Evolutionary conservation across 1,140 invertebrate species (phyloP).

Genomic region (Leptinotarsa texana): DNA sequence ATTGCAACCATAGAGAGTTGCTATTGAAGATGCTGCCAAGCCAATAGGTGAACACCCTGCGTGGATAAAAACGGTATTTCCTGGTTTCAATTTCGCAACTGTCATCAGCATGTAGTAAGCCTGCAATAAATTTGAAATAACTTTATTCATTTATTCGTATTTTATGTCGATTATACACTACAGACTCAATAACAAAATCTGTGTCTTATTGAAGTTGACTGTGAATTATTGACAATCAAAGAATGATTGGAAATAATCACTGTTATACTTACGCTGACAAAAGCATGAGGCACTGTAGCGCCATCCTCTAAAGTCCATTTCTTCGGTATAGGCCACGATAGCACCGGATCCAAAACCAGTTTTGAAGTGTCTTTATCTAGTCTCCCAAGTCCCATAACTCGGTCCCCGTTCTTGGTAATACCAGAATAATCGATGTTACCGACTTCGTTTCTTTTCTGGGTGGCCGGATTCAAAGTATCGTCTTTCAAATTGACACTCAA

Average conservation of each 20-base stretch:
- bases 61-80: constrained; percentile 69
- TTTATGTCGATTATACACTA: no score
- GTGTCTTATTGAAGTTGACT: no score
- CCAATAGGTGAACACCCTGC: constrained; percentile 72
- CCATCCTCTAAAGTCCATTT: constrained; percentile 65
- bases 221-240: no score
- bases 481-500: constrained; percentile 49
- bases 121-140: constrained; percentile 36
- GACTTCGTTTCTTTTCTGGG: constrained; percentile 42
- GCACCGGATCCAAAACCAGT: constrained; percentile 46
- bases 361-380: constrained; percentile 45
- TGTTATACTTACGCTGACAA: constrained; percentile 57
- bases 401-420: constrained; percentile 34
- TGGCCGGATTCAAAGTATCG: constrained; percentile 46
- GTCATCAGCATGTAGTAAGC: constrained; percentile 66
- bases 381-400: constrained; percentile 48
- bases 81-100: constrained; percentile 60
- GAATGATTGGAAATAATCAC: no score
- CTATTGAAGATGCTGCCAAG: constrained; percentile 73
- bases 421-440: constrained; percentile 52
- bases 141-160: neutral
- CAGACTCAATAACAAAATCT: no score
- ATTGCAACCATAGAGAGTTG: constrained; percentile 55
- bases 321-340: constrained; percentile 64
- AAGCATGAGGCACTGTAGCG: constrained; percentile 66